These are phyloP conservation scores for Troides helena DNA, from an alignment of 2,888 invertebrate species.

Conservation along the genomic window DNA sequence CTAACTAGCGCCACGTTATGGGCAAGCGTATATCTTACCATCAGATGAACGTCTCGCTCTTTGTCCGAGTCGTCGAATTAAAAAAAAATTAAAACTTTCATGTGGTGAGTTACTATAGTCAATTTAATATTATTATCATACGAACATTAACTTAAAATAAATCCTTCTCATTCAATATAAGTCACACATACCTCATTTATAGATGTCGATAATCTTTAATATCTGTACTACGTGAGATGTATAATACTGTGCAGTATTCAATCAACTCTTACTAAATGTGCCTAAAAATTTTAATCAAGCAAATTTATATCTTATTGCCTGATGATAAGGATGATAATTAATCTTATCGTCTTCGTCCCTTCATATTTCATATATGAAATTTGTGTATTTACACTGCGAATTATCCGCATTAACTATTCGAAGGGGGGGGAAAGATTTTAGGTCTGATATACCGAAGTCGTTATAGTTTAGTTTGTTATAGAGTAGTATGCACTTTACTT, in stretches of 20 bases:
- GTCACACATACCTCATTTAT: conserved; percentile 2
- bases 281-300: background rate
- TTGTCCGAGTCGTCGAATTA: too few relatives aligned
- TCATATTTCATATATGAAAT: background rate
- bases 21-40: too few relatives aligned
- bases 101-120: too few relatives aligned
- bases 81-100: too few relatives aligned
- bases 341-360: background rate
- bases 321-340: background rate
- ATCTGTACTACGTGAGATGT: background rate
- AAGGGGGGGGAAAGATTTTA: conserved; percentile 34
- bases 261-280: background rate
- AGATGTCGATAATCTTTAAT: background rate
- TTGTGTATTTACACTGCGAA: conserved; percentile 78
- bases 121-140: background rate
- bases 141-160: background rate
- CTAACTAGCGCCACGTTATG: too few relatives aligned
- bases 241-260: conserved; percentile 1
- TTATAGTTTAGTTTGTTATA: too few relatives aligned
- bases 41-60: too few relatives aligned
- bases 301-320: background rate
- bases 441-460: too few relatives aligned
- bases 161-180: background rate
- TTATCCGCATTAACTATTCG: conserved; percentile 77
- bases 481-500: too few relatives aligned